Conservation (phyloP, 2,797 vertebrate genomes). For the Artibeus lituratus region DNA sequence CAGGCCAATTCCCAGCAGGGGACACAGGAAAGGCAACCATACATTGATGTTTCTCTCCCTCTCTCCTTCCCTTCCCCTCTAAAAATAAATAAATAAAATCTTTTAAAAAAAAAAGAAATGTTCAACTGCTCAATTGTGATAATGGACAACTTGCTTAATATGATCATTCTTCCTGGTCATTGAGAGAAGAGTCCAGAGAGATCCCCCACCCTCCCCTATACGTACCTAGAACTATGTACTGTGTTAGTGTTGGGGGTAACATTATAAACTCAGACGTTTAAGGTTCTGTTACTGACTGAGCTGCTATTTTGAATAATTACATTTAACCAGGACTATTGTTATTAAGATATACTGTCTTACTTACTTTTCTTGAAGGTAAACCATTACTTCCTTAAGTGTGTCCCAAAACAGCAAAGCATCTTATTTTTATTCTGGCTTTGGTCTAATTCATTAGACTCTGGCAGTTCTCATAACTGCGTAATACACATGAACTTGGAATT, state of each 20-base stretch:
- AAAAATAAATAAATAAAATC: too few species aligned
- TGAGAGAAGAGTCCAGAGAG: background rate
- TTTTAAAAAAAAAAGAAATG: too few species aligned
- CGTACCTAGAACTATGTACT: background rate
- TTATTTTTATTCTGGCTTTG: background rate
- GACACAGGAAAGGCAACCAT: too few species aligned
- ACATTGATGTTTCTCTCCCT: too few species aligned
- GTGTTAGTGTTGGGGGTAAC: background rate
- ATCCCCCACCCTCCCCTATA: fast-evolving
- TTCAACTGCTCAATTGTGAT: background rate
- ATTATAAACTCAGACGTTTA: background rate
- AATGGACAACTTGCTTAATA: background rate
- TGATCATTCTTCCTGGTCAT: background rate
- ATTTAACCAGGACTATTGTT: background rate
- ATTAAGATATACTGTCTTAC: background rate
- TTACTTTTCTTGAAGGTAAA: background rate
- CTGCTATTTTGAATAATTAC: background rate
- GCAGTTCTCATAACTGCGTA: background rate
- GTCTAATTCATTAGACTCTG: background rate
- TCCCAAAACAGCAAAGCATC: background rate
- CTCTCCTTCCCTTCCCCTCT: too few species aligned
- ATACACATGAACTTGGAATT: background rate
- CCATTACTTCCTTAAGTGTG: background rate
- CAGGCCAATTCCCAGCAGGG: too few species aligned
- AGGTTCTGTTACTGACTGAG: background rate